These are phyloP conservation scores for Lycorma delicatula DNA, from an alignment of 1,140 invertebrate species.

Conservation along the genomic window DNA sequence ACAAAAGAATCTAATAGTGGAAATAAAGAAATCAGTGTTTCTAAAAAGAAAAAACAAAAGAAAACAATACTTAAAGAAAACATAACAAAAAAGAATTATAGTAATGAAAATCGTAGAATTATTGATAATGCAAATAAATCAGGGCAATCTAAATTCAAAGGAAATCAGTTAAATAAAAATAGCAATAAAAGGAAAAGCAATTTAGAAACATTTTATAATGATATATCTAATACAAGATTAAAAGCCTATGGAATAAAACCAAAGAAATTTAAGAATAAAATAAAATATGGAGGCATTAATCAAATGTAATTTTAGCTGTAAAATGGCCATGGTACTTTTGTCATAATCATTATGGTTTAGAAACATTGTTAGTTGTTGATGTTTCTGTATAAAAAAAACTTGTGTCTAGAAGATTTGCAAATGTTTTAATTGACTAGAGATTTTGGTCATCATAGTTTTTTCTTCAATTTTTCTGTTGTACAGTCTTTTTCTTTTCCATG, in stretches of 20 bases:
- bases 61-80: not conserved
- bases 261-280: not conserved
- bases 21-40: not conserved
- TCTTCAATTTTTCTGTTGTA: no score
- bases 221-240: not conserved
- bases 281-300: conserved; percentile 3
- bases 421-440: no score
- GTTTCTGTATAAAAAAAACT: no score
- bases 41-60: not conserved
- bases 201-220: not conserved
- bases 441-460: no score
- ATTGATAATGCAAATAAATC: not conserved
- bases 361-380: no score
- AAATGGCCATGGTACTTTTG: no score
- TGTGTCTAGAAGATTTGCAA: no score
- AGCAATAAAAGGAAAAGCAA: not conserved
- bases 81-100: not conserved
- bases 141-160: not conserved
- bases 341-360: no score
- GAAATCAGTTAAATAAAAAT: not conserved
- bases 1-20: no score
- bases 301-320: no score
- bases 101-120: not conserved
- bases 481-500: no score
- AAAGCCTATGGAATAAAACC: conserved; percentile 5